phyloP scores from a whole-genome alignment of 2,113 vertebrate genomes.

The Ciconia boyciana region DNA sequence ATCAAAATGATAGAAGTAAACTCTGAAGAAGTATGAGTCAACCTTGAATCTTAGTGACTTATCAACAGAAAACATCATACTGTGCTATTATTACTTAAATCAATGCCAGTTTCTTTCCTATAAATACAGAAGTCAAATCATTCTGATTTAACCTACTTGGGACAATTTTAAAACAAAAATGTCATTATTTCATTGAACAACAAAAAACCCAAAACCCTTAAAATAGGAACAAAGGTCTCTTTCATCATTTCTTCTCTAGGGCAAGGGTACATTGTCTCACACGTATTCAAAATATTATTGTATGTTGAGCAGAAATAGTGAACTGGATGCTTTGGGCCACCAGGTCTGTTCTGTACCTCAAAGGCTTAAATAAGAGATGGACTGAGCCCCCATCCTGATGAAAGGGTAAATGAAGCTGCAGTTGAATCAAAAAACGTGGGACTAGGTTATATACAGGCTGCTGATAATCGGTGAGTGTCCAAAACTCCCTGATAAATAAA shows the following conservation, averaged over 20 bases:
- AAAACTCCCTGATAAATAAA: not conserved
- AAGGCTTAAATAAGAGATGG: not conserved
- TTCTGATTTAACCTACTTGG: not conserved
- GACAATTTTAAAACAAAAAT: not conserved
- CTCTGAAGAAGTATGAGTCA: not conserved
- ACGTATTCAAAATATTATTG: not conserved
- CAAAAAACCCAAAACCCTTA: not conserved
- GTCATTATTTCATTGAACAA: not conserved
- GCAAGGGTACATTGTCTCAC: not conserved
- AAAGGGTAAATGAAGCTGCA: not conserved
- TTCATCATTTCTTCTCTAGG: not conserved
- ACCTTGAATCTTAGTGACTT: not conserved
- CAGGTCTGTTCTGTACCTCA: not conserved
- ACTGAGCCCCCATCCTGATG: not conserved
- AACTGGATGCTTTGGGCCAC: not conserved
- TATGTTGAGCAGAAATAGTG: not conserved
- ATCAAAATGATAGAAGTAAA: not conserved
- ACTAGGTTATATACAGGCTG: not conserved
- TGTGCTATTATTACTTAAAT: not conserved
- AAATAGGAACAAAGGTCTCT: not conserved
- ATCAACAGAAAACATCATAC: not conserved
- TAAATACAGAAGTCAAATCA: not conserved
- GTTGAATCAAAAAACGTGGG: not conserved
- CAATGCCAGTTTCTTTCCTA: not conserved
- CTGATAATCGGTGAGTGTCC: not conserved